Evolutionary conservation across 2,888 invertebrate genomes (phyloP).

Genomic region (Harmothoe impar): DNA sequence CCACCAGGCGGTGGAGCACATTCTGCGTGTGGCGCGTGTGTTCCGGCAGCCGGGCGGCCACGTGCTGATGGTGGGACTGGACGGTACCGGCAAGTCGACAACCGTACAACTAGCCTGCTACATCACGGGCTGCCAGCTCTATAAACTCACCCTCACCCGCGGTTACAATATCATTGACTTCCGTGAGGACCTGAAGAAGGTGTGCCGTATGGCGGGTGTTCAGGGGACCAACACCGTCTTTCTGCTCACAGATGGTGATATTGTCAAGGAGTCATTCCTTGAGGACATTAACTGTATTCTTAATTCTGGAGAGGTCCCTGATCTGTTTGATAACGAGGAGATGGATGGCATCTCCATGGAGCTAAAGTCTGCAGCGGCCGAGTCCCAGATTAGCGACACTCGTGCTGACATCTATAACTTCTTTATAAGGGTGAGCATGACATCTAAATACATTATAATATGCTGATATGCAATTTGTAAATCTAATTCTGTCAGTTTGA

Average conservation of each 20-base stretch:
- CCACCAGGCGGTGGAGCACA: slow-evolving; percentile 82
- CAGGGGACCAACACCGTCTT: slow-evolving; percentile 80
- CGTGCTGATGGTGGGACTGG: slow-evolving; percentile 80
- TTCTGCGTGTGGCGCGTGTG: slow-evolving; percentile 81
- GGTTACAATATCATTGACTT: slow-evolving; percentile 81
- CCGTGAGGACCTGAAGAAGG: slow-evolving; percentile 82
- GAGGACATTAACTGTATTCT: slow-evolving; percentile 83
- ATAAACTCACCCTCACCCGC: slow-evolving; percentile 80
- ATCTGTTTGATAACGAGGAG: slow-evolving; percentile 83
- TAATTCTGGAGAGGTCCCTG: slow-evolving; percentile 83
- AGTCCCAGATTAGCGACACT: slow-evolving; percentile 81
- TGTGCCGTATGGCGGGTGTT: slow-evolving; percentile 79
- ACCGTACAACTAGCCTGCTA: slow-evolving; percentile 80
- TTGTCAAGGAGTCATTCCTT: slow-evolving; percentile 83
- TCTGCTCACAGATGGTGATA: slow-evolving; percentile 82
- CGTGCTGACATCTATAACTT: slow-evolving; percentile 80
- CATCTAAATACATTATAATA: too few relatives aligned
- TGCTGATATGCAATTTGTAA: background rate
- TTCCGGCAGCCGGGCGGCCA: slow-evolving; percentile 83
- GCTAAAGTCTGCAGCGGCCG: slow-evolving; percentile 80
- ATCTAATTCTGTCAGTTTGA: background rate
- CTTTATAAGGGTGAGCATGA: slow-evolving; percentile 77
- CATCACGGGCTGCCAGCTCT: slow-evolving; percentile 80
- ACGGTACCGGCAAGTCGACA: slow-evolving; percentile 77
- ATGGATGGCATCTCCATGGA: slow-evolving; percentile 82